Evolutionary conservation across 2,888 invertebrate species (phyloP).

Genomic region (Eupithecia abbreviata): DNA sequence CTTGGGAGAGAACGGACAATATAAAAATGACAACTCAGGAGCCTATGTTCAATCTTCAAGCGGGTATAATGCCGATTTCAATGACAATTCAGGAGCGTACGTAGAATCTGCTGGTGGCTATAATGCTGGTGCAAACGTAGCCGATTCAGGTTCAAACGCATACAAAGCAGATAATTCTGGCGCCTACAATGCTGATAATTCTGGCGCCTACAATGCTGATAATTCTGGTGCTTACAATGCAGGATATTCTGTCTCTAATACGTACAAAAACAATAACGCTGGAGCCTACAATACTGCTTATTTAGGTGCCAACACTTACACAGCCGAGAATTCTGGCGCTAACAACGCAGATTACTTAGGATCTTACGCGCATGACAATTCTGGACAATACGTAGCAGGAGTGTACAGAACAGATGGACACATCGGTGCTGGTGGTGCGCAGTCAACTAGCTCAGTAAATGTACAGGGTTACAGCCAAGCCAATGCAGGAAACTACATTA

Average conservation of each 20-base stretch:
- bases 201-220: constrained; percentile 23
- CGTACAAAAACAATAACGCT: constrained; percentile 34
- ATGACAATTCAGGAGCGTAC: constrained; percentile 46
- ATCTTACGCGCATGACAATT: constrained; percentile 38
- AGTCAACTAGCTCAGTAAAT: constrained; percentile 34
- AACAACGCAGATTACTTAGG: constrained; percentile 29
- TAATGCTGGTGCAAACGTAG: constrained; percentile 25
- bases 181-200: constrained; percentile 20
- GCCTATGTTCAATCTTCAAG: constrained; percentile 50
- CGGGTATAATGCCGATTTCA: constrained; percentile 47
- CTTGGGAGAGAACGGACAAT: constrained; percentile 54
- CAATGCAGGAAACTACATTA: constrained; percentile 67
- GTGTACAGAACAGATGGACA: constrained; percentile 66
- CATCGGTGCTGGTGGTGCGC: constrained; percentile 53
- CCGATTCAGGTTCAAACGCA: constrained; percentile 37
- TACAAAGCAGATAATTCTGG: constrained; percentile 16
- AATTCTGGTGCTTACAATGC: constrained; percentile 25
- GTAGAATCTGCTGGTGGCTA: constrained; percentile 35
- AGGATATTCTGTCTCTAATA: constrained; percentile 18
- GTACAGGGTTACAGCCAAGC: constrained; percentile 58
- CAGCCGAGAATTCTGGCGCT: constrained; percentile 10
- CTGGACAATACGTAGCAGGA: constrained; percentile 38
- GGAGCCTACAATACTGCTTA: constrained; percentile 31
- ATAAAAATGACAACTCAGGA: constrained; percentile 63
- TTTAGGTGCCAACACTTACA: constrained; percentile 17